A percentile compares a stretch with the other conserved stretches of the same genome.
phyloP scores from a whole-genome alignment of 2,888 invertebrate genomes.

The Yponomeuta plumbellus region DNA sequence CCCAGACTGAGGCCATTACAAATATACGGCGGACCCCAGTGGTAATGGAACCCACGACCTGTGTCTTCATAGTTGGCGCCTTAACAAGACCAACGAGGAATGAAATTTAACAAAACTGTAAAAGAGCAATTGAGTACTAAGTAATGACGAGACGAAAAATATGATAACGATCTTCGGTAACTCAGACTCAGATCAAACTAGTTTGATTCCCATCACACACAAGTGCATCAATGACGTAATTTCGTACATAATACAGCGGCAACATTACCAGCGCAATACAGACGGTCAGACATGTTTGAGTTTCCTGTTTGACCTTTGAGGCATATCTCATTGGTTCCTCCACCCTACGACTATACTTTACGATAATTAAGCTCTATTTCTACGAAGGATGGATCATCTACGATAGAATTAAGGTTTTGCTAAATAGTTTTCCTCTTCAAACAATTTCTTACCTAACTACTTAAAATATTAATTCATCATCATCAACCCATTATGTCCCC shows the following conservation, averaged over 20 bases:
- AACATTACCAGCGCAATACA: neutral
- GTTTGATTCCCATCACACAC: neutral
- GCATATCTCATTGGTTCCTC: neutral
- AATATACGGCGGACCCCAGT: no score
- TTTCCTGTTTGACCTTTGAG: neutral
- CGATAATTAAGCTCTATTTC: neutral
- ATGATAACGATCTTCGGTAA: neutral
- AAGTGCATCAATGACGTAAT: neutral
- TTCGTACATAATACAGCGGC: neutral
- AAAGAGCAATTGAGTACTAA: no score
- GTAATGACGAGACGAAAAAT: neutral
- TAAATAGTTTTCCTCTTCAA: no score
- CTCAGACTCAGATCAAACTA: neutral
- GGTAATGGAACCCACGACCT: no score
- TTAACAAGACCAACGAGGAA: no score
- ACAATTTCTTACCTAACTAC: no score
- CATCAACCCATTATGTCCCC: no score
- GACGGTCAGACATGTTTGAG: neutral
- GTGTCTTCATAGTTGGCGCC: no score
- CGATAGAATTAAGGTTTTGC: no score
- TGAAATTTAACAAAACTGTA: no score
- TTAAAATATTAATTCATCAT: no score
- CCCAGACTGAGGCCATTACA: no score
- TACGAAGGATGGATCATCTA: neutral
- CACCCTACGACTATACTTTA: neutral